These are phyloP conservation scores for Muscicapa comitata DNA, from an alignment of 2,797 vertebrate species.

Conservation along the genomic window DNA sequence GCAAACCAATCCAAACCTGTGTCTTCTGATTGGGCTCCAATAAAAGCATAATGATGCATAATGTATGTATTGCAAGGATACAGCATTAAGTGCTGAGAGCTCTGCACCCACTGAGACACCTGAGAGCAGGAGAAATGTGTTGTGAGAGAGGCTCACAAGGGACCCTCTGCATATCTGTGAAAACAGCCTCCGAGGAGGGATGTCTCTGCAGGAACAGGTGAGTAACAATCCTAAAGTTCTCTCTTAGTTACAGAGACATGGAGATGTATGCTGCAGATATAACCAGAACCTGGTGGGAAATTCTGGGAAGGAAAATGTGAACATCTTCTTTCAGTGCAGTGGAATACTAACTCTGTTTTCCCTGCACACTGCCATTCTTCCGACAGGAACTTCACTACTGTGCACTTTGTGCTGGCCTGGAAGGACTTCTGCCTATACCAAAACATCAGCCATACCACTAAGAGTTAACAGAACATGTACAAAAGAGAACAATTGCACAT, in stretches of 20 bases:
- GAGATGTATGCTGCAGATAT: background rate
- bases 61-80: background rate
- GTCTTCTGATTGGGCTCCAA: background rate
- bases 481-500: background rate
- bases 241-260: background rate
- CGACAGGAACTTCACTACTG: background rate
- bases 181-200: background rate
- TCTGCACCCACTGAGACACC: background rate
- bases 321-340: background rate
- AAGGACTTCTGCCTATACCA: background rate
- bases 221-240: background rate
- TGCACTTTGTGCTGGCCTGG: background rate
- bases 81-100: background rate
- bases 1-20: background rate
- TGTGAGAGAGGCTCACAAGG: background rate
- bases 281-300: background rate
- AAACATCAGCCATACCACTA: background rate
- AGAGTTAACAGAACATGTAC: constrained; percentile 5
- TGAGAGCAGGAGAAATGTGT: background rate
- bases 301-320: background rate
- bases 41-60: background rate
- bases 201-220: background rate
- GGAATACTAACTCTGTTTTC: background rate
- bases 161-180: background rate
- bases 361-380: background rate